phyloP scores from a whole-genome alignment of 2,797 vertebrate species.

The Echeneis naucrates region DNA sequence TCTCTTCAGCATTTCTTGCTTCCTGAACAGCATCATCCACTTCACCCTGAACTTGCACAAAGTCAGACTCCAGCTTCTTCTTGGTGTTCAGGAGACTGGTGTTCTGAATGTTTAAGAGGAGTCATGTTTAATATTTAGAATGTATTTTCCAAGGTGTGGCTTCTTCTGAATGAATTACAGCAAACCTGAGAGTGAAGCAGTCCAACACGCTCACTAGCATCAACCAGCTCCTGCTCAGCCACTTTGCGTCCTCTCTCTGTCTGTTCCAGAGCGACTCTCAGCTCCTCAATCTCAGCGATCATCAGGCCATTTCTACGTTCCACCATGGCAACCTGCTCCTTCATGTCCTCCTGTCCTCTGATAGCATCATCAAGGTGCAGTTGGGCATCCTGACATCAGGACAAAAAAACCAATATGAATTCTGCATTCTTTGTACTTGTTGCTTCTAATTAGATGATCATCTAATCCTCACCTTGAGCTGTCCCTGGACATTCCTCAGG shows the following conservation, averaged over 20 bases:
- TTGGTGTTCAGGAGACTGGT: conserved; percentile 85
- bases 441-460: background rate
- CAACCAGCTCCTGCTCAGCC: conserved; percentile 90
- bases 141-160: too few relatives aligned
- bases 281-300: conserved; percentile 91
- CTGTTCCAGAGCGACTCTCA: conserved; percentile 89
- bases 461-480: conserved; percentile 84
- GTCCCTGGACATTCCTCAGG: conserved; percentile 86
- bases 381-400: conserved; percentile 84
- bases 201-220: conserved; percentile 87
- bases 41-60: conserved; percentile 87
- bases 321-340: conserved; percentile 89
- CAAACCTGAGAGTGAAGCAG: conserved; percentile 86
- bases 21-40: conserved; percentile 89
- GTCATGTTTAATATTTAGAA: too few relatives aligned
- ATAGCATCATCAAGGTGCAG: conserved; percentile 90
- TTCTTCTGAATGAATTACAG: too few relatives aligned
- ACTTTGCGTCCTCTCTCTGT: conserved; percentile 87
- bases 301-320: conserved; percentile 90
- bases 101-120: conserved; percentile 85
- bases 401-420: background rate
- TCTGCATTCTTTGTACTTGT: background rate
- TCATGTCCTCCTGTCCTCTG: conserved; percentile 88
- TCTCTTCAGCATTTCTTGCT: conserved; percentile 91
- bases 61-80: conserved; percentile 88